phyloP scores from a whole-genome alignment of 2,797 vertebrate species.

The Hephaestus fuliginosus region DNA sequence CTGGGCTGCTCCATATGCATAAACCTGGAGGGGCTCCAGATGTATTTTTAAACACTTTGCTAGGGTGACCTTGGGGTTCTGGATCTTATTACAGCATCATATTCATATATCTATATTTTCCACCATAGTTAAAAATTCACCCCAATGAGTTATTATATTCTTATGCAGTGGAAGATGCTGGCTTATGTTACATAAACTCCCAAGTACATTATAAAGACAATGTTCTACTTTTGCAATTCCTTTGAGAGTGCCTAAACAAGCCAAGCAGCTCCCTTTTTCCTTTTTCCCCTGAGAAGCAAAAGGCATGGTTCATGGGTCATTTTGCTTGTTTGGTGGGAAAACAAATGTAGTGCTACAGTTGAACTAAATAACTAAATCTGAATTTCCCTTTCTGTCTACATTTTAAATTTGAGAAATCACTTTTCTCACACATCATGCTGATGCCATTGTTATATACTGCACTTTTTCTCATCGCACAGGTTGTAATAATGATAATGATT shows the following conservation, averaged over 20 bases:
- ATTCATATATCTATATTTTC: slow-evolving; percentile 37
- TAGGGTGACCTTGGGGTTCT: slow-evolving; percentile 71
- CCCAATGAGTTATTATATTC: slow-evolving; percentile 22
- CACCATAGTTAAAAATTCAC: slow-evolving; percentile 41
- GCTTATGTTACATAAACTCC: slow-evolving; percentile 30
- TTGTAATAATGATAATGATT: slow-evolving; percentile 13
- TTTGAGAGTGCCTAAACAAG: slow-evolving; percentile 41
- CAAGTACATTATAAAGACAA: slow-evolving; percentile 13
- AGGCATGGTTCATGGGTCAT: slow-evolving; percentile 60
- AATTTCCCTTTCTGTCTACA: background rate
- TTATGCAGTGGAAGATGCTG: slow-evolving; percentile 28
- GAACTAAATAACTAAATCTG: background rate
- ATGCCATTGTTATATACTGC: background rate
- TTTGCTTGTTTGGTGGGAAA: slow-evolving; percentile 56
- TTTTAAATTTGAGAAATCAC: slow-evolving; percentile 1
- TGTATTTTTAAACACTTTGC: slow-evolving; percentile 72
- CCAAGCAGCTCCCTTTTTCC: slow-evolving; percentile 52
- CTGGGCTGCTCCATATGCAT: slow-evolving; percentile 69
- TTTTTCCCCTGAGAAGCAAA: slow-evolving; percentile 45
- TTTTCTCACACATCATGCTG: background rate
- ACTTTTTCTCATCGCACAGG: slow-evolving; percentile 18
- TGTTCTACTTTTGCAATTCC: slow-evolving; percentile 45
- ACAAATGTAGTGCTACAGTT: slow-evolving; percentile 34
- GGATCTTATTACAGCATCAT: slow-evolving; percentile 57
- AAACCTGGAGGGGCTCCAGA: slow-evolving; percentile 64